Conservation (phyloP, 2,113 vertebrate species). For the Takifugu bimaculatus region DNA sequence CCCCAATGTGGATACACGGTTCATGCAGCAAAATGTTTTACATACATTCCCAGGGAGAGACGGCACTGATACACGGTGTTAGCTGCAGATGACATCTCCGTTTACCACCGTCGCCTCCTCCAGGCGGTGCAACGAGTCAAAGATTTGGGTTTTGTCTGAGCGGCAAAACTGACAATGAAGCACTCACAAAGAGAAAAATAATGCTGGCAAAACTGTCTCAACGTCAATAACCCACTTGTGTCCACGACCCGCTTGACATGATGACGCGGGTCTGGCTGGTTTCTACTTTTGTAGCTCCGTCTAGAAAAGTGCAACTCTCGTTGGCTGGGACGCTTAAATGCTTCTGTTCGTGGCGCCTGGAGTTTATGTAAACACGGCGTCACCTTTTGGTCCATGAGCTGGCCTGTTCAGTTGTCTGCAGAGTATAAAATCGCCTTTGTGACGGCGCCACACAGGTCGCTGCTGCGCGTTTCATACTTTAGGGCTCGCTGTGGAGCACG, state of each 20-base stretch:
- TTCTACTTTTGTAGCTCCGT: neutral
- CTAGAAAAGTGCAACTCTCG: conserved; percentile 23
- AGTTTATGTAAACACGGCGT: conserved; percentile 40
- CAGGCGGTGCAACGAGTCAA: conserved; percentile 12
- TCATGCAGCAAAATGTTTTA: conserved; percentile 24
- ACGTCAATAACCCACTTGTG: no score
- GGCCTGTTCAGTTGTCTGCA: conserved; percentile 11
- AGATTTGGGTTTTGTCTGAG: neutral
- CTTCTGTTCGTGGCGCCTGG: conserved; percentile 33
- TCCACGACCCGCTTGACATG: conserved; percentile 1
- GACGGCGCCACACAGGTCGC: neutral
- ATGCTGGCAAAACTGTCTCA: neutral
- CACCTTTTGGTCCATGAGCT: conserved; percentile 47
- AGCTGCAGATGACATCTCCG: conserved; percentile 31
- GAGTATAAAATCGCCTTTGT: conserved; percentile 14
- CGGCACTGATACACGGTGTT: conserved; percentile 28
- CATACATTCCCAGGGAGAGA: conserved; percentile 46
- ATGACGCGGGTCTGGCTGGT: neutral
- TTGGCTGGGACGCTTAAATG: conserved; percentile 3
- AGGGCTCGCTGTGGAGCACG: neutral
- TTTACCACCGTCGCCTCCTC: conserved; percentile 8
- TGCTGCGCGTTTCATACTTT: no score
- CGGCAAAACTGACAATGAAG: neutral
- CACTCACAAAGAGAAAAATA: neutral
- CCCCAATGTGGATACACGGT: conserved; percentile 30